A percentile compares a stretch with the other conserved stretches of the same genome.
These are phyloP conservation scores for Congeria kusceri DNA, from an alignment of 2,888 invertebrate genomes.

Conservation along the genomic window DNA sequence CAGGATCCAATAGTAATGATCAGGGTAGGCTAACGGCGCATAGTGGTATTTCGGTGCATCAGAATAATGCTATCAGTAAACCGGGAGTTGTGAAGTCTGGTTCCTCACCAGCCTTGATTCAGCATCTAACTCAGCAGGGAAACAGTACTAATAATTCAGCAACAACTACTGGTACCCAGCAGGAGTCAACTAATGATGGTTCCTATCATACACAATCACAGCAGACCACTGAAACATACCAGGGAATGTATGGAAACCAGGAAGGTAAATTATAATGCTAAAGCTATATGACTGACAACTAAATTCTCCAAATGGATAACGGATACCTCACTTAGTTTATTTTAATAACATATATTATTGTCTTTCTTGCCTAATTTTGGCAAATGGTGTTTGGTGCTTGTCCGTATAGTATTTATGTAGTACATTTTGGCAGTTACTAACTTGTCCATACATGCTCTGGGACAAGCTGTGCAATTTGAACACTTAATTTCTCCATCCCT, in stretches of 20 bases:
- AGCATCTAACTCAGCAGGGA: conserved; percentile 18
- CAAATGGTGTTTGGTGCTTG: no score
- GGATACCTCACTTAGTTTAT: no score
- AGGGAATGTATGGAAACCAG: conserved; percentile 17
- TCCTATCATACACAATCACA: not conserved
- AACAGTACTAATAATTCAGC: conserved; percentile 27
- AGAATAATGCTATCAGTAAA: not conserved
- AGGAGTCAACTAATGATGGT: conserved; percentile 30
- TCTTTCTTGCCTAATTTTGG: no score
- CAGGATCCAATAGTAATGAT: not conserved
- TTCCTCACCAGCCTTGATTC: conserved; percentile 44
- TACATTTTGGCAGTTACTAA: no score
- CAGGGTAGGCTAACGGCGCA: no score
- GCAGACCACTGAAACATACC: not conserved
- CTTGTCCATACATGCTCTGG: no score
- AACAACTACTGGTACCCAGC: conserved; percentile 19
- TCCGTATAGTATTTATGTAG: no score
- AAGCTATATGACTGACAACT: no score
- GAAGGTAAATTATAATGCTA: conserved; percentile 36
- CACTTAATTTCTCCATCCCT: no score
- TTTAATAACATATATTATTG: no score
- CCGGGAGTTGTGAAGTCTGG: conserved; percentile 29
- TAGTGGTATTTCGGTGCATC: not conserved
- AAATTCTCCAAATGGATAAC: no score
- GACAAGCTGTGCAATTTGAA: no score